Percentiles rank a stretch among this genome's conserved stretches.
Evolutionary conservation across 1,140 invertebrate genomes (phyloP).

Genomic region (Phymastichus coffea): DNA sequence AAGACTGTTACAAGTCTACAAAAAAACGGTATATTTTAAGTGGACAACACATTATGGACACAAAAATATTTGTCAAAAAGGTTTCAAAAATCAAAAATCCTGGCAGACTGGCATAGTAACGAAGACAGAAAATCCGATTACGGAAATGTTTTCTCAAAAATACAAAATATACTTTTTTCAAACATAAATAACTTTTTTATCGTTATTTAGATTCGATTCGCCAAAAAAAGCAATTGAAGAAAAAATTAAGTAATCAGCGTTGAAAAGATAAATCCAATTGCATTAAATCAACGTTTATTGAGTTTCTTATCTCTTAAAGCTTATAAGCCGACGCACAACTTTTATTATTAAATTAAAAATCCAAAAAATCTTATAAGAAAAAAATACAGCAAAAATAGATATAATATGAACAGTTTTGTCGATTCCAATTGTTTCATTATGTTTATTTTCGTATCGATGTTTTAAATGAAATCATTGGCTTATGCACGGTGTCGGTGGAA

Average conservation of each 20-base stretch:
- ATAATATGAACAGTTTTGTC: no score
- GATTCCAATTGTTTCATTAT: no score
- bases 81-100: conserved; percentile 2
- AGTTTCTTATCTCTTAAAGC: background rate
- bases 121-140: conserved; percentile 11
- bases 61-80: no score
- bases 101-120: conserved; percentile 24
- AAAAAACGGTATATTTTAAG: no score
- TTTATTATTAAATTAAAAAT: no score
- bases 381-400: background rate
- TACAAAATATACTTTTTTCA: no score
- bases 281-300: background rate
- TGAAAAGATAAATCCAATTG: background rate
- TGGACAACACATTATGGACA: no score
- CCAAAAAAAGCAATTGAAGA: no score
- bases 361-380: no score
- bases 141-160: background rate
- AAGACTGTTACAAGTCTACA: background rate
- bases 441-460: background rate
- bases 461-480: no score
- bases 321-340: background rate
- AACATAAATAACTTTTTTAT: no score
- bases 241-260: background rate
- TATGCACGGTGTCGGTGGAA: background rate
- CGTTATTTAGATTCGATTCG: no score